A percentile compares a stretch with the other conserved stretches of the same genome.
These are phyloP conservation scores for Lysiphlebus fabarum DNA, from an alignment of 1,140 invertebrate genomes.

Conservation along the genomic window DNA sequence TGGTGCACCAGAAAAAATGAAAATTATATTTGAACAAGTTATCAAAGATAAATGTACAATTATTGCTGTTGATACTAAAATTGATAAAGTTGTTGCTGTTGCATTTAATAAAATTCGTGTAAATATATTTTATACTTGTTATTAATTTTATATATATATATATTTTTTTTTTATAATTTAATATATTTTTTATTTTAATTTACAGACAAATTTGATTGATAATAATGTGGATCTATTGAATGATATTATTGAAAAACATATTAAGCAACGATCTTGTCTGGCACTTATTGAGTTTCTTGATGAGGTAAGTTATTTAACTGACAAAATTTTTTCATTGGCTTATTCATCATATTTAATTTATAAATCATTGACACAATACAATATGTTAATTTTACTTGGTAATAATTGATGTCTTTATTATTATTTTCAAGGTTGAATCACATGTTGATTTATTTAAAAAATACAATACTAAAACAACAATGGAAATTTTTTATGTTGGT, in stretches of 20 bases:
- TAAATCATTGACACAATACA: background rate
- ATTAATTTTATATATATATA: background rate
- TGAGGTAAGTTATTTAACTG: conserved; percentile 31
- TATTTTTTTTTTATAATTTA: background rate
- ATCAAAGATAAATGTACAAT: conserved; percentile 39
- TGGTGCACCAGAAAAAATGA: conserved; percentile 38
- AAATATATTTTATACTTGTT: conserved; percentile 24
- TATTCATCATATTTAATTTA: conserved; percentile 8
- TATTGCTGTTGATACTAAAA: conserved; percentile 35
- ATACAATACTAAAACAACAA: conserved; percentile 27
- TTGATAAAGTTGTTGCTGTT: conserved; percentile 36
- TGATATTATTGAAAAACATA: conserved; percentile 55
- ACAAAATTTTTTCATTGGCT: conserved; percentile 12
- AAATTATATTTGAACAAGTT: conserved; percentile 32
- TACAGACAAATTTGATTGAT: conserved; percentile 39
- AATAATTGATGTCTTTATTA: background rate
- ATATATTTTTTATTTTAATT: conserved; percentile 1
- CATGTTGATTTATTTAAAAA: conserved; percentile 36
- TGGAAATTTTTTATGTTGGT: conserved; percentile 44
- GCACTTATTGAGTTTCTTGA: conserved; percentile 59
- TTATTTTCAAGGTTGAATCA: conserved; percentile 32
- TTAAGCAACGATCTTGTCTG: conserved; percentile 52
- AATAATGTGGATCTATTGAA: conserved; percentile 56
- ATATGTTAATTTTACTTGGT: background rate
- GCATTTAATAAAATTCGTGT: conserved; percentile 43